Evolutionary conservation across 2,113 vertebrate species (phyloP).

Genomic region (Aramus guarauna): DNA sequence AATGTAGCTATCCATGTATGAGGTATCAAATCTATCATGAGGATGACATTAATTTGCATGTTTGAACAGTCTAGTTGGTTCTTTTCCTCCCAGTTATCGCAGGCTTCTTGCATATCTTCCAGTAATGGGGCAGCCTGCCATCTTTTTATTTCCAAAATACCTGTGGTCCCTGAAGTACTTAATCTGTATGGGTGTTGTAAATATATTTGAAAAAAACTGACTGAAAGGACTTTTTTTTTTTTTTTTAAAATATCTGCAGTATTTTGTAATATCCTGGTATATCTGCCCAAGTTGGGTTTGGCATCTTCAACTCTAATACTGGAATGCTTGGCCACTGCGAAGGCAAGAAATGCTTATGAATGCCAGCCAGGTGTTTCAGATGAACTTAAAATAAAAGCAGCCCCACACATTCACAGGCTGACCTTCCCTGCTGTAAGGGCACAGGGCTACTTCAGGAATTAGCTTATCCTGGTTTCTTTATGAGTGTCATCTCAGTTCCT

Average conservation of each 20-base stretch:
- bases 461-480: background rate
- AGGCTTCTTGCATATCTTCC: background rate
- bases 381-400: background rate
- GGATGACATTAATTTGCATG: accelerated
- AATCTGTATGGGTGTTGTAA: accelerated
- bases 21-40: background rate
- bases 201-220: background rate
- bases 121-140: background rate
- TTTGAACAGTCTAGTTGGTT: background rate
- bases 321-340: background rate
- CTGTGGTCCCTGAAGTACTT: background rate
- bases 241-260: background rate
- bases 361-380: background rate
- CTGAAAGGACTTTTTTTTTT: background rate
- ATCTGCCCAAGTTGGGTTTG: background rate
- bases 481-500: background rate
- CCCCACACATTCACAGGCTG: background rate
- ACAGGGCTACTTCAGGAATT: background rate
- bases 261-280: background rate
- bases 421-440: background rate
- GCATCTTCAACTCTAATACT: background rate
- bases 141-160: background rate
- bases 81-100: background rate
- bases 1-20: accelerated
- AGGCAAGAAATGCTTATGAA: background rate